These are phyloP conservation scores for Hydrozoanthus tunicans DNA, from an alignment of 64 coral and sea anemone genomes.

Conservation along the genomic window DNA sequence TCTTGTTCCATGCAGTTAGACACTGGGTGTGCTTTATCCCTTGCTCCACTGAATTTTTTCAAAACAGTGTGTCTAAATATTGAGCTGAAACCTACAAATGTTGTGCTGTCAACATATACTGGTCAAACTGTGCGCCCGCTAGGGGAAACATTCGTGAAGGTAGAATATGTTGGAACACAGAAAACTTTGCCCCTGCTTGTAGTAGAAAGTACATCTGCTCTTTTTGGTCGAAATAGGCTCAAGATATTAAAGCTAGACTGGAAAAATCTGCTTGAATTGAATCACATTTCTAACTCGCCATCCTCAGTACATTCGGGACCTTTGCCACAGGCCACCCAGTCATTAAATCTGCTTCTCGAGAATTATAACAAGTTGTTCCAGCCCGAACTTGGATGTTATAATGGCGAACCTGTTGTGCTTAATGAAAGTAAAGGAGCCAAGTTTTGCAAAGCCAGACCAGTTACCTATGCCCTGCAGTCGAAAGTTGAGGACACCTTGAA, in stretches of 20 bases:
- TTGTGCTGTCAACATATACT: constrained; percentile 35
- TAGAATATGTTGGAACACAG: constrained; percentile 51
- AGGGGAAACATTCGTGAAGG: constrained; percentile 51
- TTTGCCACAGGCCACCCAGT: constrained; percentile 3
- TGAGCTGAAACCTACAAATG: constrained; percentile 27
- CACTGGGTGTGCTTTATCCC: constrained; percentile 65
- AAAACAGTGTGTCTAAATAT: constrained; percentile 56
- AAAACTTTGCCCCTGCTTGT: not conserved
- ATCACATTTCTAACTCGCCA: not conserved
- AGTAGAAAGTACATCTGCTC: constrained; percentile 20
- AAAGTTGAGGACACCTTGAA: not conserved
- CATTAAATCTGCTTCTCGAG: constrained; percentile 27
- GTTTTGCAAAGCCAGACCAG: not conserved
- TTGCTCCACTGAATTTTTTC: constrained; percentile 6
- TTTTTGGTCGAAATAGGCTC: constrained; percentile 59
- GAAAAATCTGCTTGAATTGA: constrained; percentile 9
- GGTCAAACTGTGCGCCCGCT: constrained; percentile 31
- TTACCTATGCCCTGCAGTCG: not conserved
- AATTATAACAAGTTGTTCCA: too few relatives aligned
- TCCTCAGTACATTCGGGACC: not conserved
- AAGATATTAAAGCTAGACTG: constrained; percentile 43
- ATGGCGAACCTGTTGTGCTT: not conserved
- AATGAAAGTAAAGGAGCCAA: constrained; percentile 3
- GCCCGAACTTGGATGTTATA: constrained; percentile 31
- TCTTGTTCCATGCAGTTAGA: constrained; percentile 68